A percentile compares a stretch with the other conserved stretches of the same genome.
These are phyloP conservation scores for Trachops cirrhosus DNA, from an alignment of 2,797 vertebrate genomes.

Conservation along the genomic window DNA sequence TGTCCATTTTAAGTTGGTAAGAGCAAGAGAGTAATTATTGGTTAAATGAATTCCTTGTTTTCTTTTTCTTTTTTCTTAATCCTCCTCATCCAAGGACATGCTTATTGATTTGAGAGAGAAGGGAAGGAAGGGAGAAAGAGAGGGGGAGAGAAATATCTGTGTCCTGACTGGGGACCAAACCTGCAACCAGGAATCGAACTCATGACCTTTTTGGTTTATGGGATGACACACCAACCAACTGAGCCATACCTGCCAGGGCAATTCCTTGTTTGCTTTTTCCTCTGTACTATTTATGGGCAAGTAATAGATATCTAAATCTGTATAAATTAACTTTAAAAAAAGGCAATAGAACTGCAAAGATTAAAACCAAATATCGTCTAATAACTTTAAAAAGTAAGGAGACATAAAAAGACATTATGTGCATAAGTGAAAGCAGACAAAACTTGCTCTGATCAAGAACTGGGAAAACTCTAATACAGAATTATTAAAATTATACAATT, in stretches of 20 bases:
- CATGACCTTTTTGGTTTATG: background rate
- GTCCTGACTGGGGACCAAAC: background rate
- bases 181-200: background rate
- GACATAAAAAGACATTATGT: background rate
- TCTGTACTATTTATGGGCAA: background rate
- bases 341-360: background rate
- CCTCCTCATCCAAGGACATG: background rate
- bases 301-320: background rate
- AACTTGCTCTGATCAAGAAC: background rate
- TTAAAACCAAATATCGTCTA: background rate
- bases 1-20: slow-evolving; percentile 22
- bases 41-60: slow-evolving; percentile 12
- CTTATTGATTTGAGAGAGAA: background rate
- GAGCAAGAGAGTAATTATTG: slow-evolving; percentile 8
- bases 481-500: background rate
- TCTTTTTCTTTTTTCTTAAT: background rate
- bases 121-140: background rate
- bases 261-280: slow-evolving; percentile 6
- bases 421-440: background rate
- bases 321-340: background rate
- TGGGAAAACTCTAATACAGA: background rate
- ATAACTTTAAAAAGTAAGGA: background rate
- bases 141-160: background rate
- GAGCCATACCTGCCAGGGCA: background rate
- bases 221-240: background rate